These are phyloP conservation scores for Tipula vernalis DNA, from an alignment of 2,888 invertebrate species.

Conservation along the genomic window DNA sequence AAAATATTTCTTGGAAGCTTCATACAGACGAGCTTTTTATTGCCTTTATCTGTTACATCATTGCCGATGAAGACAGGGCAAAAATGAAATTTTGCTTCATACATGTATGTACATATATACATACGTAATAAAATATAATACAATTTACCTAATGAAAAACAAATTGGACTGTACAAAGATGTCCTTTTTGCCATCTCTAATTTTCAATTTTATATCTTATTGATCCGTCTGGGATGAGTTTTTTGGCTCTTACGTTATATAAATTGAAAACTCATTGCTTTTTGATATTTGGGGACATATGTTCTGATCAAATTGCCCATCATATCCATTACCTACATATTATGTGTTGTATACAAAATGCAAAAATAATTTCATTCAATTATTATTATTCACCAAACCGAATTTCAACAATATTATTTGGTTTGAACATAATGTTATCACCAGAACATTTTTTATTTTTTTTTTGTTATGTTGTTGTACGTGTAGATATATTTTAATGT, in stretches of 20 bases:
- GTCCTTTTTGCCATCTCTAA: neutral
- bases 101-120: too few relatives aligned
- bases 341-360: neutral
- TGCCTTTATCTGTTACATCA: neutral
- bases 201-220: neutral
- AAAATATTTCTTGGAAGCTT: neutral
- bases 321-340: too few relatives aligned
- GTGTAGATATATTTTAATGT: neutral
- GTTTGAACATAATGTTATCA: neutral
- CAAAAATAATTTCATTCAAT: neutral
- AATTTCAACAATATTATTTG: neutral
- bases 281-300: neutral
- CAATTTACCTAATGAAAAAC: neutral
- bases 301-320: neutral
- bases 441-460: too few relatives aligned
- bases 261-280: neutral
- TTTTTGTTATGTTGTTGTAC: too few relatives aligned
- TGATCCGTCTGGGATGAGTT: neutral
- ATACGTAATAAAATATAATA: neutral
- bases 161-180: neutral
- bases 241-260: neutral
- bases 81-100: too few relatives aligned
- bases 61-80: neutral
- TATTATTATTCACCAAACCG: neutral
- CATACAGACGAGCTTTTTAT: neutral